These are phyloP conservation scores for Papilio machaon DNA, from an alignment of 1,140 invertebrate species.

Conservation along the genomic window DNA sequence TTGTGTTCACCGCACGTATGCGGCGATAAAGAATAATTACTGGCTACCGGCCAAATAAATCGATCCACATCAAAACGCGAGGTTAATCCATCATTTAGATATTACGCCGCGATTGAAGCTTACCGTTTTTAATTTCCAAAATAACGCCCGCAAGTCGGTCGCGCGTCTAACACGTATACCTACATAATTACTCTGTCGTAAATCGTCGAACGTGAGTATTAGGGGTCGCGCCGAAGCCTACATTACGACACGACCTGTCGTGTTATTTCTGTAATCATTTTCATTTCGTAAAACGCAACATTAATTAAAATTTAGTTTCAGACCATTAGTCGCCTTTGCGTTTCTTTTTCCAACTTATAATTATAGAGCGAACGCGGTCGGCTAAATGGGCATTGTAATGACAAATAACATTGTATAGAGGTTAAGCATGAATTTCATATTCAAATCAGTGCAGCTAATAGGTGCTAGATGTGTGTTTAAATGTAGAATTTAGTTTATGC, in stretches of 20 bases:
- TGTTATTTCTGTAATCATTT: slow-evolving; percentile 80
- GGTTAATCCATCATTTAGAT: slow-evolving; percentile 81
- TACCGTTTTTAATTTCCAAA: slow-evolving; percentile 81
- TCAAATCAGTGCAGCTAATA: slow-evolving; percentile 76
- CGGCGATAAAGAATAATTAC: slow-evolving; percentile 80
- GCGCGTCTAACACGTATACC: slow-evolving; percentile 66
- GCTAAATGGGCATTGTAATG: slow-evolving; percentile 78
- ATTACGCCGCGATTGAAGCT: slow-evolving; percentile 78
- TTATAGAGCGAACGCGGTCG: slow-evolving; percentile 75
- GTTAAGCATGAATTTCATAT: slow-evolving; percentile 74
- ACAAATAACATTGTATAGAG: slow-evolving; percentile 78
- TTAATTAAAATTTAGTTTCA: slow-evolving; percentile 82
- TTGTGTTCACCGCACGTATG: slow-evolving; percentile 78
- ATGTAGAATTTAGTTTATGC: slow-evolving; percentile 41
- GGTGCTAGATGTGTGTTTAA: slow-evolving; percentile 70
- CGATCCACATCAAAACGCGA: slow-evolving; percentile 79
- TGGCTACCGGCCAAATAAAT: slow-evolving; percentile 80
- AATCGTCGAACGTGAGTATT: slow-evolving; percentile 69
- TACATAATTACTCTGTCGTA: slow-evolving; percentile 75
- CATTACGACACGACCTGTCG: slow-evolving; percentile 66
- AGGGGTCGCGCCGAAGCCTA: slow-evolving; percentile 44
- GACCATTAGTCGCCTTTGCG: slow-evolving; percentile 79
- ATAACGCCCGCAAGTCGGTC: slow-evolving; percentile 64
- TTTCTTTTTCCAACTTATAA: slow-evolving; percentile 78
- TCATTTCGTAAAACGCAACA: slow-evolving; percentile 79